Conservation (phyloP, 2,888 invertebrate genomes). For the Agrotis ipsilon region DNA sequence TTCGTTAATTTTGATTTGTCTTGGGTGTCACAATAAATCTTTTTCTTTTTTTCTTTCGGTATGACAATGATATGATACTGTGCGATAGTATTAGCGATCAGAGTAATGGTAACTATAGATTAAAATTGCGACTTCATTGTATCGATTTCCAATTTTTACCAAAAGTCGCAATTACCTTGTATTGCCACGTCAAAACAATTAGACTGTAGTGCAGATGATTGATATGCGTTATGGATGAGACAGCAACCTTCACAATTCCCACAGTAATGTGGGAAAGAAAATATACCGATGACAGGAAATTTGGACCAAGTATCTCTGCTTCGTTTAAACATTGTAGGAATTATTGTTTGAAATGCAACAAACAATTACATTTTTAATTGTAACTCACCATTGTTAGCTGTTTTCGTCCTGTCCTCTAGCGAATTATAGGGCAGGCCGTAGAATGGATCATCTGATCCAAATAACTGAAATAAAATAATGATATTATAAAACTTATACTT, state of each 20-base stretch:
- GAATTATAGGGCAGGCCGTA: conserved; percentile 86
- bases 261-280: conserved; percentile 29
- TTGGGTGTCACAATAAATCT: too few relatives aligned
- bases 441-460: conserved; percentile 89
- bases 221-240: conserved; percentile 41
- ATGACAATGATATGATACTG: too few relatives aligned
- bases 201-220: conserved; percentile 38
- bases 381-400: conserved; percentile 82
- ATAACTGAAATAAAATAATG: conserved; percentile 80
- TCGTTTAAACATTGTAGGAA: conserved; percentile 24
- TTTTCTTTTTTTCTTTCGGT: too few relatives aligned
- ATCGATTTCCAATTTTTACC: too few relatives aligned
- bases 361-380: background rate
- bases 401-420: conserved; percentile 81
- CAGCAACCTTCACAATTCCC: conserved; percentile 48
- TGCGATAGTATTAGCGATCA: too few relatives aligned
- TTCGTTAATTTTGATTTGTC: too few relatives aligned
- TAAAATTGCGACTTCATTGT: too few relatives aligned
- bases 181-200: too few relatives aligned
- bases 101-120: too few relatives aligned
- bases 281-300: conserved; percentile 25
- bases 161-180: too few relatives aligned
- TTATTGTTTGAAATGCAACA: conserved; percentile 22
- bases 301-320: conserved; percentile 23
- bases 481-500: conserved; percentile 20